Evolutionary conservation across 2,113 vertebrate genomes (phyloP).

Genomic region (Eurypyga helias): DNA sequence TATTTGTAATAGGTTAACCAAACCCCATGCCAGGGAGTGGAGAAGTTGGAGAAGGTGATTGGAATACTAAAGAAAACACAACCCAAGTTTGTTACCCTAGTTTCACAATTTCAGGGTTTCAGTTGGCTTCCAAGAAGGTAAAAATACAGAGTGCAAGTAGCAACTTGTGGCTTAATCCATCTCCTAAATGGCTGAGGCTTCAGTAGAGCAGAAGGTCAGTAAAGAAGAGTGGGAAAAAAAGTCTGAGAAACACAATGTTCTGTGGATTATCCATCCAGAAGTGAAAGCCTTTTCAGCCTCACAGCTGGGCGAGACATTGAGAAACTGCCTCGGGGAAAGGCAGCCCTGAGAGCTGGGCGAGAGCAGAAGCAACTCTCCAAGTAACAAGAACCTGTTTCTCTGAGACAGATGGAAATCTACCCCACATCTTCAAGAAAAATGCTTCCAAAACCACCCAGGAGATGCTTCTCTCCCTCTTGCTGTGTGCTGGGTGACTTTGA

Average conservation of each 20-base stretch:
- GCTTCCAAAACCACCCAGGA: not conserved
- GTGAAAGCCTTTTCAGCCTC: not conserved
- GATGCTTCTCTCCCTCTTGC: not conserved
- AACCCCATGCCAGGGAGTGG: not conserved
- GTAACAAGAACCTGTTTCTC: not conserved
- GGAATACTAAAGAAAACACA: not conserved
- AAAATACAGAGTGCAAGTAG: not conserved
- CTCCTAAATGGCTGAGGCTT: not conserved
- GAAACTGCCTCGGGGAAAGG: not conserved
- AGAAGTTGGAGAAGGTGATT: not conserved
- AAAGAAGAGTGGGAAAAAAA: not conserved
- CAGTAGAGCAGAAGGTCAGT: not conserved
- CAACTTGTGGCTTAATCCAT: fast-evolving
- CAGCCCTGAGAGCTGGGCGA: not conserved
- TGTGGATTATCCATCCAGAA: not conserved
- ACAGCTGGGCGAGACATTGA: not conserved
- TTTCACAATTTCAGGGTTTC: not conserved
- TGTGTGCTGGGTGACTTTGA: not conserved
- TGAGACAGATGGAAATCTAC: not conserved
- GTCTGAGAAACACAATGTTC: not conserved
- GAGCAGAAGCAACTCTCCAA: not conserved
- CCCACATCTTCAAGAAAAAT: not conserved
- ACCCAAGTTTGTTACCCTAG: not conserved
- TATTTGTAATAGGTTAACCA: not conserved
- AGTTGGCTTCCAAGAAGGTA: not conserved